Evolutionary conservation across 2,113 vertebrate genomes (phyloP), one percentile per base, ranked within the genome.

Genomic region (Pogona vitticeps): DNA sequence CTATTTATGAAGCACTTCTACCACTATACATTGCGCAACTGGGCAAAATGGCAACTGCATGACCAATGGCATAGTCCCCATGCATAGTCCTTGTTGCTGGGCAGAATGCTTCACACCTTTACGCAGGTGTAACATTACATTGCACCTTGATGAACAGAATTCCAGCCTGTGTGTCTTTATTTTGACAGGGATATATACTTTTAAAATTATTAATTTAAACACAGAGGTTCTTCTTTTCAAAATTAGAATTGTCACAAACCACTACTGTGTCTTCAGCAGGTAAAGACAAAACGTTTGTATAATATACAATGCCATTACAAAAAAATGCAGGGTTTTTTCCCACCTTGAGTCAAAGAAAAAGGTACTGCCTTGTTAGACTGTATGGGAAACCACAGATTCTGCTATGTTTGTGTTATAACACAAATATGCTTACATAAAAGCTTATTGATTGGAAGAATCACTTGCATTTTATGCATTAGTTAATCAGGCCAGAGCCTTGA

Each of bases 401-500:
- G 86, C 87, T 93, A 40, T 93, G 65, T 93, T 95, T 94, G 86
- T 94, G 95, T 91, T 89, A 91, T 87, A 95, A 93, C 89, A 88
- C 89, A 94, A 94, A 95, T 94, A 92, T 91, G 92, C 89, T 94
- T 95, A 79, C 80, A 93, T 89, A 93, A 91, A 94, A 95, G 81
- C 91, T 91, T 93, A 96, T 93, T 94, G 92, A 94, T 94, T 95
- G 86, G 83, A 92, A 94, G 90, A 93, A 94, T 94, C 89, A 91
- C 90, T 94, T 95, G 85, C 46, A 92, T 96, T 96, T 95, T 94
- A 86, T 95, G 91, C 88, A 95, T 95, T 95, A 94, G 93, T 94
- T 95, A 96, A 94, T 94, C 94, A 95, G 92, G 81, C 93, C 95
- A 83, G 86, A 94, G 82, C 93, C 96, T 96, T 95, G 90, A 96